Conservation (phyloP, 2,797 vertebrate genomes). For the Arctocebus calabarensis region DNA sequence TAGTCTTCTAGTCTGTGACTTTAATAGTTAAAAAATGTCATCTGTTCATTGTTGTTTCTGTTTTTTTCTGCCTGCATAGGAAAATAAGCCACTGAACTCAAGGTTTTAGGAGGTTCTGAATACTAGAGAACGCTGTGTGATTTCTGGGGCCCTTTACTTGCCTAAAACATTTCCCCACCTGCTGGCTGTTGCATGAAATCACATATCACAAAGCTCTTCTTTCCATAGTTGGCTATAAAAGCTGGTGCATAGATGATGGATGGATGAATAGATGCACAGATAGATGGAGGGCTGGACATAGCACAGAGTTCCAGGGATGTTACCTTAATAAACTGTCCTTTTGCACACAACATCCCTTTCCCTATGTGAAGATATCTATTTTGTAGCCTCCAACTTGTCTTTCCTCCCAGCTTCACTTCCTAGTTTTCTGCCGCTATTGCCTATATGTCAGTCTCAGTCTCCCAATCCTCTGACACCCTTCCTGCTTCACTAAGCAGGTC, state of each 20-base stretch:
- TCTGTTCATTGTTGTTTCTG: neutral
- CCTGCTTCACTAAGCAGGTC: neutral
- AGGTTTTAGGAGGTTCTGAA: neutral
- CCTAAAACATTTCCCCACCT: conserved; percentile 32
- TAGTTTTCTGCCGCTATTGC: neutral
- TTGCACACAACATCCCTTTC: neutral
- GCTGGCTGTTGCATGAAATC: conserved; percentile 25
- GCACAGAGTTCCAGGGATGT: neutral
- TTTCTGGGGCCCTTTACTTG: neutral
- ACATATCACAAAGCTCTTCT: neutral
- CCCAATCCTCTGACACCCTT: neutral
- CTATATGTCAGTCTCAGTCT: neutral
- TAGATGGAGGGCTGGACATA: neutral
- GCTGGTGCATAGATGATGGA: neutral
- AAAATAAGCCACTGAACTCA: neutral
- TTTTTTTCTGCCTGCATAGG: neutral
- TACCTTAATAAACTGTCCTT: neutral
- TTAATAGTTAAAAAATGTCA: neutral
- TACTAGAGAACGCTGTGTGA: neutral
- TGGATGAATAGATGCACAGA: neutral
- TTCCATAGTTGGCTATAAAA: neutral
- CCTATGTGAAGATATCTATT: conserved; percentile 9
- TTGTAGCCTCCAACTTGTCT: neutral
- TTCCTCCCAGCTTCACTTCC: neutral
- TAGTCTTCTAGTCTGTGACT: neutral